A percentile compares a stretch with the other conserved stretches of the same genome.
Evolutionary conservation across 2,113 vertebrate genomes (phyloP).

Genomic region (Lathamus discolor): DNA sequence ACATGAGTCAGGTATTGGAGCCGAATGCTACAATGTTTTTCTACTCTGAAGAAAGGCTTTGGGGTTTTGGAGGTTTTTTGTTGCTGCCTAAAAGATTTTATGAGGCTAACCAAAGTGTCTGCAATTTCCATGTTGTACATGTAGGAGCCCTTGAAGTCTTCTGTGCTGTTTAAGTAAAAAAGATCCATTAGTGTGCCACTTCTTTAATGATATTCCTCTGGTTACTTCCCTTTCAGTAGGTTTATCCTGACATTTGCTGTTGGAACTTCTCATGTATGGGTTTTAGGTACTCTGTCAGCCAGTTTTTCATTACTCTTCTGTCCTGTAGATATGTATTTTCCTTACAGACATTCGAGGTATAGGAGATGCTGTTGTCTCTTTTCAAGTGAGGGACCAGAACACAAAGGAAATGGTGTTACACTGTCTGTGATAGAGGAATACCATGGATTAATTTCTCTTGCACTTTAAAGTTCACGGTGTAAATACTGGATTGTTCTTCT

Average conservation of each 20-base stretch:
- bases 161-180: not conserved
- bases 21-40: not conserved
- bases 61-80: not conserved
- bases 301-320: not conserved
- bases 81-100: not conserved
- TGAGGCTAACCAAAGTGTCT: not conserved
- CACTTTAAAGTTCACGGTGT: not conserved
- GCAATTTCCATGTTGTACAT: fast-evolving
- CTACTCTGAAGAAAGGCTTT: not conserved
- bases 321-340: not conserved
- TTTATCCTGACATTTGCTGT: not conserved
- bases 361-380: not conserved
- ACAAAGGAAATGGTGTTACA: not conserved
- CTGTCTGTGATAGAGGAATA: not conserved
- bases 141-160: not conserved
- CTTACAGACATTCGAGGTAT: not conserved
- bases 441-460: not conserved
- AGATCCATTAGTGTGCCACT: not conserved
- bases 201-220: not conserved
- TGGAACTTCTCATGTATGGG: not conserved
- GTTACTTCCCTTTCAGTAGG: not conserved
- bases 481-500: not conserved
- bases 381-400: not conserved
- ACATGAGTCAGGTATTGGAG: not conserved
- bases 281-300: not conserved